Conservation (phyloP, 2,113 vertebrate genomes). For the Platanista minor region DNA sequence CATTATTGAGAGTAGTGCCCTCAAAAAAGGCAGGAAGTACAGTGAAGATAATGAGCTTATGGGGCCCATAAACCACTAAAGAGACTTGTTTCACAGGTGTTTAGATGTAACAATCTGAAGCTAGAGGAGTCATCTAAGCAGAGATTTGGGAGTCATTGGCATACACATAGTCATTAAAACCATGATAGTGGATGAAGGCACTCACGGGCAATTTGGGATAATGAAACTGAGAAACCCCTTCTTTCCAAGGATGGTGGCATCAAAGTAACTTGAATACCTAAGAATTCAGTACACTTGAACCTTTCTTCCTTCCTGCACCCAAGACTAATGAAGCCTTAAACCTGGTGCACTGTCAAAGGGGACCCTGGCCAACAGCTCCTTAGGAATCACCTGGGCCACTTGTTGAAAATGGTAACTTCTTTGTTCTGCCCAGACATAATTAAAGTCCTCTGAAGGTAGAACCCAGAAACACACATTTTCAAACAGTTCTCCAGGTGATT, state of each 20-base stretch:
- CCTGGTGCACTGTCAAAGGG: not conserved
- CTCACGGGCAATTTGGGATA: not conserved
- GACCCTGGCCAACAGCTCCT: not conserved
- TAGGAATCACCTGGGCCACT: not conserved
- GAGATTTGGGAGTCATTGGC: constrained; percentile 16
- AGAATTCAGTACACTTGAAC: not conserved
- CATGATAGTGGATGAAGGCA: not conserved
- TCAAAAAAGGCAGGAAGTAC: not conserved
- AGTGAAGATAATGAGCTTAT: not conserved
- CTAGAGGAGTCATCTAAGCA: not conserved
- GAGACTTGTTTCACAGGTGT: not conserved
- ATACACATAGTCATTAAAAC: not conserved
- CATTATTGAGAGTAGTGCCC: not conserved
- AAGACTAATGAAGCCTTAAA: not conserved
- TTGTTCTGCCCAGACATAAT: not conserved
- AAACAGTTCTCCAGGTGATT: not conserved
- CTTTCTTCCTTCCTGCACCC: not conserved
- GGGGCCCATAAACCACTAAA: not conserved
- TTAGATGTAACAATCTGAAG: not conserved
- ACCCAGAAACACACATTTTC: not conserved
- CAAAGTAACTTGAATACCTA: not conserved
- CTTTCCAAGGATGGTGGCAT: not conserved
- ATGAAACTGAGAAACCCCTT: not conserved
- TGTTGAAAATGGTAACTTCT: not conserved
- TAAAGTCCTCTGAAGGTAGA: not conserved